These are phyloP conservation scores for Promerops cafer DNA, from an alignment of 2,113 vertebrate species.

Conservation along the genomic window DNA sequence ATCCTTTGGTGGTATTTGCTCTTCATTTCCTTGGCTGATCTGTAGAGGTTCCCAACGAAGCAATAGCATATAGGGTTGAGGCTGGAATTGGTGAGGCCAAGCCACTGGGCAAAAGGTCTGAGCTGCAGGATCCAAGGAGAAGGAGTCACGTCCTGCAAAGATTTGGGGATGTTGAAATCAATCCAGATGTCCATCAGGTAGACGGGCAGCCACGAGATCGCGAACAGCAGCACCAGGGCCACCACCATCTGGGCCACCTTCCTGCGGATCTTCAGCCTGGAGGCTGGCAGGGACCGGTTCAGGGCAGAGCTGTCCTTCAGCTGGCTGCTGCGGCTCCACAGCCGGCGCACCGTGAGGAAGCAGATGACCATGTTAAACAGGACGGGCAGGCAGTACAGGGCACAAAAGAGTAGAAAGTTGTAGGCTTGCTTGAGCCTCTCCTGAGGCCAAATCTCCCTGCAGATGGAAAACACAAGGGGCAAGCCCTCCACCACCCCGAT, in stretches of 20 bases:
- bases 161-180: conserved; percentile 72
- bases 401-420: conserved; percentile 86
- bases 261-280: conserved; percentile 83
- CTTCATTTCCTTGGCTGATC: conserved; percentile 84
- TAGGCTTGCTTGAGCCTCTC: conserved; percentile 87
- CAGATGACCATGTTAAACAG: conserved; percentile 88
- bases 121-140: conserved; percentile 84
- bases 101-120: conserved; percentile 88
- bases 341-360: conserved; percentile 80
- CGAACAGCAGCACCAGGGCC: conserved; percentile 85
- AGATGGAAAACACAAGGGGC: conserved; percentile 78
- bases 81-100: conserved; percentile 90
- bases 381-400: conserved; percentile 88
- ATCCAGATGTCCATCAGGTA: conserved; percentile 89
- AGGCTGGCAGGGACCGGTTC: conserved; percentile 75
- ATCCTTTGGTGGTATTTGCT: conserved; percentile 84
- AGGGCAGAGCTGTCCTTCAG: conserved; percentile 74
- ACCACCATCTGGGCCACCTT: conserved; percentile 91
- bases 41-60: conserved; percentile 84
- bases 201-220: conserved; percentile 85
- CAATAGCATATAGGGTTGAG: conserved; percentile 93
- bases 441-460: conserved; percentile 87
- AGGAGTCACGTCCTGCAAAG: conserved; percentile 70
- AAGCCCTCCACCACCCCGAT: conserved; percentile 76
- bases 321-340: conserved; percentile 75